Base-by-base conservation (phyloP, 1,140 invertebrate species). In the Zaprionus ghesquierei region DNA sequence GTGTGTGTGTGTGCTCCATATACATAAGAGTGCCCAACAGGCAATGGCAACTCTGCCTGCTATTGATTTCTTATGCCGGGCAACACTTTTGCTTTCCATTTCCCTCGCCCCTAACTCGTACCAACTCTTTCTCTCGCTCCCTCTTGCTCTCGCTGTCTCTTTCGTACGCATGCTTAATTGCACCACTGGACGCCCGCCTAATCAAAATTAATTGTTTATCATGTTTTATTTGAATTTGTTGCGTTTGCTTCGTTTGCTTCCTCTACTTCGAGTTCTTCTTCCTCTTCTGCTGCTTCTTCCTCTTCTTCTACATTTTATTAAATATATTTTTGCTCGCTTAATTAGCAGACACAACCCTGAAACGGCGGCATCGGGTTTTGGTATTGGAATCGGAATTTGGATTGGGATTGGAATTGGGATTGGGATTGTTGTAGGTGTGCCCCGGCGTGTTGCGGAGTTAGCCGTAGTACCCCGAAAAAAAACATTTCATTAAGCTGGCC, bases 121-220 rank as follows among this genome's bases (percentile, higher is more conserved):
- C 38, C 41, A 29, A 50, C 27, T 33, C 59, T 59, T 41, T 31
- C 29, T 60, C 23, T 60, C 44, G 23, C 18, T 31, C 33, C 33
- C 35, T 66, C 46, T 41, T 31, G 41, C 44, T 58, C 56, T 66
- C 41, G 22, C 54, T 66, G n/a, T 33, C 55, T 54, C 23, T 29
- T 31, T 41, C 35, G 49, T 41, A 35, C 38, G 29, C 38, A 29
- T 56, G 69, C 76, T 87, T 87, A 87, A 89, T 89, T 87, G 82
- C 82, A 70, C 46, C 63, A 49, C 22, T 60, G 55, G 70, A 75
- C 75, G 68, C 79, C 72, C 65, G 68, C 72, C 82, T 89, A 89
- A 89, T 89, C 84, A 89, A 89, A 89, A 89, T 89, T 89, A 89
- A 89, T 89, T 89, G 84, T 89, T 89, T 89, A 89, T 89, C 85